Evolutionary conservation across 1,140 invertebrate species (phyloP).

Genomic region (Carposina sasakii): DNA sequence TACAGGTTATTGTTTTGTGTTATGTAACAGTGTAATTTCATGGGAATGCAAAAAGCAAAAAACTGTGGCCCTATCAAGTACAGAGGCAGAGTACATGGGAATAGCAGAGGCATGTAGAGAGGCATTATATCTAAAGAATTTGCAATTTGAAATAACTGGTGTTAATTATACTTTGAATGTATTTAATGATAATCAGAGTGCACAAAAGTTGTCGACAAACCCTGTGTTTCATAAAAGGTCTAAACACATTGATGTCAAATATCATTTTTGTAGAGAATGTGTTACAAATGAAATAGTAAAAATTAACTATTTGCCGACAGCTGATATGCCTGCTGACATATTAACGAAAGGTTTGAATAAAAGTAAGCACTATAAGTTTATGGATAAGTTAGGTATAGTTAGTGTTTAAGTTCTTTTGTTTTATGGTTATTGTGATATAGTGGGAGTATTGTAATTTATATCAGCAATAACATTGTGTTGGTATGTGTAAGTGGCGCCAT

Average conservation of each 20-base stretch:
- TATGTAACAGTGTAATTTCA: constrained; percentile 19
- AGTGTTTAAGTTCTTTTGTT: too few species aligned
- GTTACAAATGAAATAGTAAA: constrained; percentile 1
- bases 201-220: constrained; percentile 17
- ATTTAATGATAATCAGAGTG: constrained; percentile 25
- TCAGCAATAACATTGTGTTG: too few species aligned
- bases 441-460: too few species aligned
- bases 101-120: constrained; percentile 19
- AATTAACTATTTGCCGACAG: not conserved
- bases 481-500: too few species aligned
- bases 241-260: constrained; percentile 23
- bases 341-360: constrained; percentile 8
- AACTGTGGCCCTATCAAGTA: constrained; percentile 14
- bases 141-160: constrained; percentile 17
- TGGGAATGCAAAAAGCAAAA: constrained; percentile 17
- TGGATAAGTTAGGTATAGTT: not conserved
- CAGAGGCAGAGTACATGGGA: constrained; percentile 1
- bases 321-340: constrained; percentile 7
- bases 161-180: constrained; percentile 16
- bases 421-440: too few species aligned
- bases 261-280: constrained; percentile 20
- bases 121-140: constrained; percentile 22
- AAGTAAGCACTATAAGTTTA: constrained; percentile 1
- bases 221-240: constrained; percentile 19
- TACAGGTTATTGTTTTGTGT: constrained; percentile 11